phyloP scores from a whole-genome alignment of 2,113 vertebrate genomes.

The Stomatorhinus ivindoensis region DNA sequence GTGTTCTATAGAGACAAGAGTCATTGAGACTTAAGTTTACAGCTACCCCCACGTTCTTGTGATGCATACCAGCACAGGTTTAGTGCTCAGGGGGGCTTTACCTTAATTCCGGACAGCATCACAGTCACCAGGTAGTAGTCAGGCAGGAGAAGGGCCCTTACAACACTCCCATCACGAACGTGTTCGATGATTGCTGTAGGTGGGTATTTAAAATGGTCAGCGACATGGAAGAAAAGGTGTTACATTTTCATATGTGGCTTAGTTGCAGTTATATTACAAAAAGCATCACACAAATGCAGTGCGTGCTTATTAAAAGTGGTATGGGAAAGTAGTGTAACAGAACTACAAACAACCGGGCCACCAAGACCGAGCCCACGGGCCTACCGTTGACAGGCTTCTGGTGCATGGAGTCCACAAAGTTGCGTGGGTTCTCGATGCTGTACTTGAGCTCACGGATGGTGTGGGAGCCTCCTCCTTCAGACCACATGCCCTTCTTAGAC shows the following conservation, averaged over 20 bases:
- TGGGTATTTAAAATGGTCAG: not conserved
- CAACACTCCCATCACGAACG: conserved; percentile 86
- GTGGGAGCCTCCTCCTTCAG: conserved; percentile 75
- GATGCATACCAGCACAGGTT: not conserved
- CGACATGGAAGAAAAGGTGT: not conserved
- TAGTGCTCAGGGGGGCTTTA: conserved; percentile 34
- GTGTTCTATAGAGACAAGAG: not conserved
- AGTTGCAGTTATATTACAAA: not conserved
- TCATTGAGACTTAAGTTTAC: not conserved
- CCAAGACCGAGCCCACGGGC: not conserved
- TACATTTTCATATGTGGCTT: not conserved
- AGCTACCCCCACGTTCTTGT: not conserved
- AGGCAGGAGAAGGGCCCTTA: conserved; percentile 88
- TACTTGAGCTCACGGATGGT: conserved; percentile 89
- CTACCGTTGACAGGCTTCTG: conserved; percentile 94
- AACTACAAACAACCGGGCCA: not conserved
- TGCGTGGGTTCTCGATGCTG: conserved; percentile 84
- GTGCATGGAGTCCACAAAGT: conserved; percentile 92
- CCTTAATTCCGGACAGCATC: conserved; percentile 97
- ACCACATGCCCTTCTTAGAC: conserved; percentile 85
- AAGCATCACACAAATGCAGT: not conserved
- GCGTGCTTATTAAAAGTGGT: not conserved
- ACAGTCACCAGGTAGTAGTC: conserved; percentile 89
- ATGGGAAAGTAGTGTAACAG: not conserved
- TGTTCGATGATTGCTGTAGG: conserved; percentile 87